Base-by-base conservation (phyloP, 2,888 invertebrate species). In the Laspeyria flexula region DNA sequence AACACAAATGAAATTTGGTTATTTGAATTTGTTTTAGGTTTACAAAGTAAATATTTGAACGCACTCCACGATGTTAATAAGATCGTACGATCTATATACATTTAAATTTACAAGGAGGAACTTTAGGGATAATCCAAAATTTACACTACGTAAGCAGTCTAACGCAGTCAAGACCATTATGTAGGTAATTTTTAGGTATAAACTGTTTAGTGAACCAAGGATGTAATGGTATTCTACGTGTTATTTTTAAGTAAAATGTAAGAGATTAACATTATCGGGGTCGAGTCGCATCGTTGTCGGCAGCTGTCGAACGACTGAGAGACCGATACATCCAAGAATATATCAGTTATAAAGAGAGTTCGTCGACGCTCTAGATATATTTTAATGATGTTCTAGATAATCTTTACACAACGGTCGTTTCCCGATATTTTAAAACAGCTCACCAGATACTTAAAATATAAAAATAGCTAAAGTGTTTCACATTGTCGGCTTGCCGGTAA, bases 311-410 rank as follows among this genome's bases (percentile, higher is more conserved):
- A 87, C 82, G 82, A 71, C 77, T 65, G 49, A 72, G 49, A 72
- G 77, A 79, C 80, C 81, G 79, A 81, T 82, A 78, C 79, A 67
- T 84, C 85, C 83, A 77, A 84, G 82, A 88, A 87, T 87, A 88
- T 80, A 85, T 80, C 75, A 71, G 81, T 67, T 83, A 80, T 79
- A 83, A 81, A 81, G 81, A 83, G 82, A 83, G 78, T 74, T 73
- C 75, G 77, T 64, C 60, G 71, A 65, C 72, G 79, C 67, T 77
- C 79, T 79, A 75, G 62, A 81, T 77, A 73, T 77, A 76, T 75
- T 73, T 78, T 76, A 67, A 75, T 67, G 71, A 60, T 65, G 79
- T 75, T 78, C 77, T 79, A 77, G 73, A 80, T 75, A 76, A 76
- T 72, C 71, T 75, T 66, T 48, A 62, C 60, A 68, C 63, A 73